A percentile compares a stretch with the other conserved stretches of the same genome.
phyloP scores from a whole-genome alignment of 1,140 invertebrate species.

The Drosophila melanica region DNA sequence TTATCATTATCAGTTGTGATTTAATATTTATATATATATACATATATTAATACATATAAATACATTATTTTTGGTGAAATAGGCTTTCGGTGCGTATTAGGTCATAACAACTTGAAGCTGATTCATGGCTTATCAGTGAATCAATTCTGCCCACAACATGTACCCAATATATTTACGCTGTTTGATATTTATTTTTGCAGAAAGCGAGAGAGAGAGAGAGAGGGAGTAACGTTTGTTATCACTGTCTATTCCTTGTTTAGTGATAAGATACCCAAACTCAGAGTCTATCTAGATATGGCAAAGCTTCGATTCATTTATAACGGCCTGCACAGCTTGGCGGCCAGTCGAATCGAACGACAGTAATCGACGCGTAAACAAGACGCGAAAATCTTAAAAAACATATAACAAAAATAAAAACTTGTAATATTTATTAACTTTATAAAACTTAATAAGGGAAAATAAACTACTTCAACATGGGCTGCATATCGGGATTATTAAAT shows the following conservation, averaged over 20 bases:
- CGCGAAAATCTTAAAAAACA: constrained; percentile 56
- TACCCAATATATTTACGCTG: constrained; percentile 6
- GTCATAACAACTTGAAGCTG: constrained; percentile 25
- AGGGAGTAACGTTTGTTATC: constrained; percentile 17
- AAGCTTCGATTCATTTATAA: constrained; percentile 56
- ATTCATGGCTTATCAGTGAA: constrained; percentile 42
- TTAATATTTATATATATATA: not conserved
- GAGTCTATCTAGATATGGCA: constrained; percentile 34
- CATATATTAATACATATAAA: not conserved
- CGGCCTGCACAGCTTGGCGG: constrained; percentile 31
- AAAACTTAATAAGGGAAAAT: not conserved
- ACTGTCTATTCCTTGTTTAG: not conserved
- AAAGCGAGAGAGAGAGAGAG: constrained; percentile 6
- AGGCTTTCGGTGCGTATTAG: constrained; percentile 23
- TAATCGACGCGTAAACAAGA: constrained; percentile 61
- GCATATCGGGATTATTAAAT: constrained; percentile 63
- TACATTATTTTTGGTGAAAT: not conserved
- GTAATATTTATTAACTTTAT: constrained; percentile 5
- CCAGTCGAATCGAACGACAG: constrained; percentile 67
- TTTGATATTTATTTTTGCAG: not conserved
- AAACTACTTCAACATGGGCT: constrained; percentile 62
- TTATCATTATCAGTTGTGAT: constrained; percentile 34
- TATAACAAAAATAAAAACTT: not conserved
- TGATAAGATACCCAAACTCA: constrained; percentile 40
- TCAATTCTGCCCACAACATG: constrained; percentile 16